Conservation (phyloP, 2,797 vertebrate genomes). For the Xenopus petersii region DNA sequence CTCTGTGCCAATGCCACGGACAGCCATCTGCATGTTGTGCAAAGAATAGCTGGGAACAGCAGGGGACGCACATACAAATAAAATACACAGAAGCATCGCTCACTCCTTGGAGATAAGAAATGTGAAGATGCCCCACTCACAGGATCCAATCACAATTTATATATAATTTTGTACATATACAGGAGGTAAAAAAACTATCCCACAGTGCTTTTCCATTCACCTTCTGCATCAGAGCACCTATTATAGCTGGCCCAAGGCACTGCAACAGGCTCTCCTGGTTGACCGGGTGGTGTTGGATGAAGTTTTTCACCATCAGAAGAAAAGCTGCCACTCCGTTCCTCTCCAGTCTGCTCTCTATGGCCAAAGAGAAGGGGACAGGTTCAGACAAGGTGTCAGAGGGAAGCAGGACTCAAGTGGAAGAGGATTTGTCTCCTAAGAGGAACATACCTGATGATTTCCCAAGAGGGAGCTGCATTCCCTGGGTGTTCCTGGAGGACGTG, state of each 20-base stretch:
- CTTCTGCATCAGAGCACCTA: constrained; percentile 88
- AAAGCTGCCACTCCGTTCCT: constrained; percentile 87
- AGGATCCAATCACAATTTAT: too few species aligned
- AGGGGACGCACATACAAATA: background rate
- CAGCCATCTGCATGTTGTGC: background rate
- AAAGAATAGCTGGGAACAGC: background rate
- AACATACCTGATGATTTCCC: constrained; percentile 79
- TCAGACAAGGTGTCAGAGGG: too few species aligned
- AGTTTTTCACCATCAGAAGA: constrained; percentile 90
- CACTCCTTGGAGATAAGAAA: too few species aligned
- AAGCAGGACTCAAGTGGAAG: too few species aligned
- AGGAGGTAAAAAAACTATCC: too few species aligned
- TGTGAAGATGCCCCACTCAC: too few species aligned
- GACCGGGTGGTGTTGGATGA: constrained; percentile 78
- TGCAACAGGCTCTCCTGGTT: constrained; percentile 94
- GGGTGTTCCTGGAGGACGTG: constrained; percentile 75
- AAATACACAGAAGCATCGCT: too few species aligned
- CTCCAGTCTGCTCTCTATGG: constrained; percentile 85
- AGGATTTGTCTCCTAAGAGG: too few species aligned
- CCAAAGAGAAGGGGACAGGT: too few species aligned
- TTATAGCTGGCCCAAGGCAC: constrained; percentile 85
- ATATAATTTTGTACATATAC: too few species aligned
- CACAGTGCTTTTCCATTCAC: constrained; percentile 57
- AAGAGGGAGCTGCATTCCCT: constrained; percentile 82
- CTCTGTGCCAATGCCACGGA: background rate